phyloP scores from a whole-genome alignment of 2,888 invertebrate species.

The Chymomyza procnemis region DNA sequence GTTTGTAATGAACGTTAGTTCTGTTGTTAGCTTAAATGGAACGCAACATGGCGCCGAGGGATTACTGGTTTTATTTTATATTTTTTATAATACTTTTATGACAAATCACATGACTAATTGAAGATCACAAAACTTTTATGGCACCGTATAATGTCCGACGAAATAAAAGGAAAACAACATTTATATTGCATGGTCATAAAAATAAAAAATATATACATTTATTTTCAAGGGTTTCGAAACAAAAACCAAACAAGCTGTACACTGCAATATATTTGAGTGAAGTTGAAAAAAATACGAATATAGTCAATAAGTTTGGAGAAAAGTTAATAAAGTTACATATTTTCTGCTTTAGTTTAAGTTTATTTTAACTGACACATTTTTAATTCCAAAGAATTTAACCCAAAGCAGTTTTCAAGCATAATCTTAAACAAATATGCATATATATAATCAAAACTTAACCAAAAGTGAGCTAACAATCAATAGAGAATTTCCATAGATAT shows the following conservation, averaged over 20 bases:
- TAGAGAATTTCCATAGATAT: too few species aligned
- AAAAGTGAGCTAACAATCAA: too few species aligned
- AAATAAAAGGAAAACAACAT: not conserved
- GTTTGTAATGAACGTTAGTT: not conserved
- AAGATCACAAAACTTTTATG: constrained; percentile 37
- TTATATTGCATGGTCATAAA: not conserved
- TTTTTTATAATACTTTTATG: constrained; percentile 42
- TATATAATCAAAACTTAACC: too few species aligned
- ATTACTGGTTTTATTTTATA: not conserved
- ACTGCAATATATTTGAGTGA: not conserved
- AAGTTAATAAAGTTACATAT: too few species aligned
- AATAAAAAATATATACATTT: too few species aligned
- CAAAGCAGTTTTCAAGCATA: too few species aligned
- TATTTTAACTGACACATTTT: too few species aligned
- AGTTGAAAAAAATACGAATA: too few species aligned
- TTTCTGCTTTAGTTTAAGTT: too few species aligned
- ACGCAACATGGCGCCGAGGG: not conserved
- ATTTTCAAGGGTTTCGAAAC: not conserved
- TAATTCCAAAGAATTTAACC: too few species aligned
- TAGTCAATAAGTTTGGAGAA: too few species aligned
- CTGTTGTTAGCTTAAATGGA: not conserved
- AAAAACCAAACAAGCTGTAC: not conserved
- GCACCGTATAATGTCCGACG: not conserved
- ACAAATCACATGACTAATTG: constrained; percentile 65
- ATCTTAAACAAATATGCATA: too few species aligned